Conservation (phyloP, 2,888 invertebrate species). For the Agrochola circellaris region DNA sequence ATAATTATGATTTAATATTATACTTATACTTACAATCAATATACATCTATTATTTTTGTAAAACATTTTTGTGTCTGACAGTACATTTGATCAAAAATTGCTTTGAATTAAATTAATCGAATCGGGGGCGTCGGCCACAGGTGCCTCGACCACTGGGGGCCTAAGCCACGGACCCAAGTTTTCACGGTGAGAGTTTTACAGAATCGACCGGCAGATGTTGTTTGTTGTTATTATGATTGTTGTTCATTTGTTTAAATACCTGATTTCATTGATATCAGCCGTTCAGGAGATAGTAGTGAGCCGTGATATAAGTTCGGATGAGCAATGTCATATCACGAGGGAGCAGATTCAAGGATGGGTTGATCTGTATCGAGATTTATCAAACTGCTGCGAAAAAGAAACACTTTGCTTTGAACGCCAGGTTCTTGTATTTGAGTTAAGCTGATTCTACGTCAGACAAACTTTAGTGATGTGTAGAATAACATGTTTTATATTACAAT, state of each 20-base stretch:
- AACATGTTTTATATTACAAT: background rate
- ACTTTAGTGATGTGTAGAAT: too few relatives aligned
- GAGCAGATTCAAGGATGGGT: conserved; percentile 26
- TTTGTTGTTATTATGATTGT: conserved; percentile 5
- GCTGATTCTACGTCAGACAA: background rate
- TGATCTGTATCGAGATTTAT: conserved; percentile 22
- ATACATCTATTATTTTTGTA: too few relatives aligned
- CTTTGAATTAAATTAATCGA: too few relatives aligned
- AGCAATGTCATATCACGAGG: background rate
- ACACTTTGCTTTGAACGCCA: conserved; percentile 16
- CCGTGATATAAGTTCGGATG: background rate
- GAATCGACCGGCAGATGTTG: too few relatives aligned
- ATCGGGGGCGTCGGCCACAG: too few relatives aligned
- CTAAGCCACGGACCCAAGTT: too few relatives aligned
- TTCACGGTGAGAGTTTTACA: too few relatives aligned
- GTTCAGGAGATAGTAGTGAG: background rate
- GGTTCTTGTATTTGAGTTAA: conserved; percentile 10
- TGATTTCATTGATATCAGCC: background rate
- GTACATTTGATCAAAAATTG: too few relatives aligned
- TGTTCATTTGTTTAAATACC: background rate
- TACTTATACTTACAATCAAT: too few relatives aligned
- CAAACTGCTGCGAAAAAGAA: conserved; percentile 8
- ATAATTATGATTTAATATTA: too few relatives aligned
- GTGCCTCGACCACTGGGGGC: too few relatives aligned
- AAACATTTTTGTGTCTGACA: too few relatives aligned